phyloP scores from a whole-genome alignment of 1,140 invertebrate species.

The Calephelis virginiensis region DNA sequence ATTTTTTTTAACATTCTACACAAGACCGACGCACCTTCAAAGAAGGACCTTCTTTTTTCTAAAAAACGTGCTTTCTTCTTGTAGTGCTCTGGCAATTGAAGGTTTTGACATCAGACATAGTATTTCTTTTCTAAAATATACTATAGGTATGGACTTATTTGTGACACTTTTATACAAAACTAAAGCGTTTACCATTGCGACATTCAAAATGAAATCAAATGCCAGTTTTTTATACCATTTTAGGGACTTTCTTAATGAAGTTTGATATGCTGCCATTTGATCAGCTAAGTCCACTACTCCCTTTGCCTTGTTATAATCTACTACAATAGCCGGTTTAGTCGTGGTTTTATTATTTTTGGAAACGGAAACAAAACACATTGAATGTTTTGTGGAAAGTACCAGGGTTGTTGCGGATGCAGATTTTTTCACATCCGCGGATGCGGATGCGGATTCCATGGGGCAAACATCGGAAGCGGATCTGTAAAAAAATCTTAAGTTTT shows the following conservation, averaged over 20 bases:
- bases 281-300: constrained; percentile 50
- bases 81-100: constrained; percentile 24
- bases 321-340: constrained; percentile 8
- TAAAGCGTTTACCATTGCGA: constrained; percentile 46
- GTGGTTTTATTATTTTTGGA: constrained; percentile 45
- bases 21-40: constrained; percentile 32
- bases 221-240: constrained; percentile 62
- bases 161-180: constrained; percentile 27
- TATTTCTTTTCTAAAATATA: constrained; percentile 34
- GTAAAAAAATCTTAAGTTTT: no score
- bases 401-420: no score
- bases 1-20: constrained; percentile 33
- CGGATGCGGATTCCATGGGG: no score
- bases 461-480: no score
- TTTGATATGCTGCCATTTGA: constrained; percentile 49
- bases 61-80: constrained; percentile 38
- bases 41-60: constrained; percentile 35
- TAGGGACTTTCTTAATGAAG: constrained; percentile 46
- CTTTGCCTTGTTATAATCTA: constrained; percentile 34
- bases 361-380: constrained; percentile 28
- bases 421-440: no score
- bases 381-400: constrained; percentile 58
- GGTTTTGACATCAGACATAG: constrained; percentile 25
- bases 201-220: constrained; percentile 48
- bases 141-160: constrained; percentile 21